Conservation (phyloP, 1,140 invertebrate genomes). For the Nephila pilipes region DNA sequence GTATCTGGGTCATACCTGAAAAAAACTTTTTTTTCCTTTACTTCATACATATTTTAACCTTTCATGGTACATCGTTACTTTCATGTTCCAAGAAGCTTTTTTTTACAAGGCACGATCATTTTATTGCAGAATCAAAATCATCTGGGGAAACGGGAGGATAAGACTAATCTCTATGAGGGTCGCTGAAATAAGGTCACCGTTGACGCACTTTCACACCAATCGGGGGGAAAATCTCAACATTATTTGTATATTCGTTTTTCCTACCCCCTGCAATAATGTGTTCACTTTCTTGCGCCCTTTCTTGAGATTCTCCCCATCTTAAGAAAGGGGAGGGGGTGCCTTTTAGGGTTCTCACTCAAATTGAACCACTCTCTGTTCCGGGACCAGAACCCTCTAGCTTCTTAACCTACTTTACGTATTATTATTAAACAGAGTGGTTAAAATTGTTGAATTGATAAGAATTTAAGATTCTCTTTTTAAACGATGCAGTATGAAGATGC, state of each 20-base stretch:
- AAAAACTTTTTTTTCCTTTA: too few relatives aligned
- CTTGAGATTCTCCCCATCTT: not conserved
- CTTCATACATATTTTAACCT: not conserved
- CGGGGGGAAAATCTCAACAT: not conserved
- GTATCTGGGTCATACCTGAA: not conserved
- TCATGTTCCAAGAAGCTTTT: not conserved
- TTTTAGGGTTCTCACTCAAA: not conserved
- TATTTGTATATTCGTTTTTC: not conserved
- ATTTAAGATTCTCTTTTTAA: not conserved
- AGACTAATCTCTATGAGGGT: not conserved
- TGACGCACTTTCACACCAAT: constrained; percentile 55
- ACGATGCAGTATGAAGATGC: not conserved
- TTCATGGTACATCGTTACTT: not conserved
- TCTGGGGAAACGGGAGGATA: not conserved
- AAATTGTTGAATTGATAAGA: not conserved
- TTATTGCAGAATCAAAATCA: not conserved
- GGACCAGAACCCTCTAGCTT: not conserved
- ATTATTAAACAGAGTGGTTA: not conserved
- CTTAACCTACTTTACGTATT: constrained; percentile 33
- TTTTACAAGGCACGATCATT: not conserved
- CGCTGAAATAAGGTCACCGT: constrained; percentile 15
- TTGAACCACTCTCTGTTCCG: constrained; percentile 44
- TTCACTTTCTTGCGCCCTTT: constrained; percentile 16
- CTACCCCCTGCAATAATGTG: too few relatives aligned
- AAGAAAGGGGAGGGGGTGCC: not conserved